These are phyloP conservation scores for Atrina japonica DNA, from an alignment of 2,888 invertebrate species.

Conservation along the genomic window DNA sequence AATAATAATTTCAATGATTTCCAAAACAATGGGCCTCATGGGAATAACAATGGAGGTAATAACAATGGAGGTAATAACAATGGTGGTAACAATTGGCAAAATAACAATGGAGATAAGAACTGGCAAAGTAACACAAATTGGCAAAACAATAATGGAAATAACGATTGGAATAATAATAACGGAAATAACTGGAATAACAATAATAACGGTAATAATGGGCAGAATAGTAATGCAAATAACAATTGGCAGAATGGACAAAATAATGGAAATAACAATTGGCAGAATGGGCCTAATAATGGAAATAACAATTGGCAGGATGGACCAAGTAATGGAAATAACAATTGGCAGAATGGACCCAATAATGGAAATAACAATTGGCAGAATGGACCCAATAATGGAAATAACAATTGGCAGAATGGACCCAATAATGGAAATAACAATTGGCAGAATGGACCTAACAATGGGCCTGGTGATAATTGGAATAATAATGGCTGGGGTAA, in stretches of 20 bases:
- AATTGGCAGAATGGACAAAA: neutral
- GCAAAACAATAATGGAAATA: neutral
- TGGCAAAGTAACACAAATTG: slow-evolving; percentile 3
- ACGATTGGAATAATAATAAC: neutral
- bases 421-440: slow-evolving; percentile 10
- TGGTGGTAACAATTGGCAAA: slow-evolving; percentile 1
- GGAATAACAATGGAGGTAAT: neutral
- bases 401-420: neutral
- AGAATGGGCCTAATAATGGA: neutral
- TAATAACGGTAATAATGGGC: neutral
- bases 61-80: slow-evolving; percentile 4
- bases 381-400: slow-evolving; percentile 11
- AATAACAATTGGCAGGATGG: too few species aligned
- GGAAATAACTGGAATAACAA: slow-evolving; percentile 10
- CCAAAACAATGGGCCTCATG: neutral
- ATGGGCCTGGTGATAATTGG: neutral
- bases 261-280: too few species aligned
- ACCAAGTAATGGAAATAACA: slow-evolving; percentile 8
- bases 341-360: neutral
- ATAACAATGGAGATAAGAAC: slow-evolving; percentile 6
- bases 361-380: neutral
- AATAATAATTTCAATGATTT: slow-evolving; percentile 7
- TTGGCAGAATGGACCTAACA: slow-evolving; percentile 1
- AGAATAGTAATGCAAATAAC: slow-evolving; percentile 1
- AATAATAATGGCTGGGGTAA: slow-evolving; percentile 6